A percentile compares a stretch with the other conserved stretches of the same genome.
phyloP scores from a whole-genome alignment of 2,113 vertebrate genomes.

The Meriones unguiculatus region DNA sequence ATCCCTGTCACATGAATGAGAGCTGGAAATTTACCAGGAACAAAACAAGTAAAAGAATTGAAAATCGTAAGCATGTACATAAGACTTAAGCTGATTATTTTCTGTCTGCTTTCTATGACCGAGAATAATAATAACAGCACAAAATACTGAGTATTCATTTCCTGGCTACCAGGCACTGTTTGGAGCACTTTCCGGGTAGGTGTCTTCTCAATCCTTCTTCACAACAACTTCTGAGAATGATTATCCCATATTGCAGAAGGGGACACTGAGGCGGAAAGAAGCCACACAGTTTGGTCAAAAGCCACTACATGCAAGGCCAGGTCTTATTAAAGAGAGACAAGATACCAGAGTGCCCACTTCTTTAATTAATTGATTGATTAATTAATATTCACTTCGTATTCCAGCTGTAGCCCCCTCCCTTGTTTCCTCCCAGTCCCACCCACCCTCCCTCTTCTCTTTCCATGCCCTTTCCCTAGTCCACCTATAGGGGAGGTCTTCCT shows the following conservation, averaged over 20 bases:
- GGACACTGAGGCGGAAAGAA: not conserved
- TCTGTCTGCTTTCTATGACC: not conserved
- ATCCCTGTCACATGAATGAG: constrained; percentile 35
- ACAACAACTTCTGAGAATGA: not conserved
- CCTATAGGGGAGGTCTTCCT: too few species aligned
- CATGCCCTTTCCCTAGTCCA: too few species aligned
- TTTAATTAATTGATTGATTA: too few species aligned
- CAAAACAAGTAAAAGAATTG: constrained; percentile 9
- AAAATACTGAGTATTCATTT: not conserved
- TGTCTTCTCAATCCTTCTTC: not conserved
- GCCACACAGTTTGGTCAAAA: not conserved
- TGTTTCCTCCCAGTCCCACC: too few species aligned
- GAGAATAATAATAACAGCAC: not conserved
- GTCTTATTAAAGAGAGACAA: not conserved
- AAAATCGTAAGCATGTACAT: constrained; percentile 19
- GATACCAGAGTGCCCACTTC: not conserved
- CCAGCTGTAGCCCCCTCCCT: too few species aligned
- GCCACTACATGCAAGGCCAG: not conserved
- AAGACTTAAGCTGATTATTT: not conserved
- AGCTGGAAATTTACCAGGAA: constrained; percentile 64
- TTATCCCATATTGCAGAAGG: not conserved
- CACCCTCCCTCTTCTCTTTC: too few species aligned
- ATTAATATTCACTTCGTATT: too few species aligned
- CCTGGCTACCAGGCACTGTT: not conserved
- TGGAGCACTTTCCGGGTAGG: not conserved